Base-by-base conservation (phyloP, 2,113 vertebrate species). In the Trogon surrucura region DNA sequence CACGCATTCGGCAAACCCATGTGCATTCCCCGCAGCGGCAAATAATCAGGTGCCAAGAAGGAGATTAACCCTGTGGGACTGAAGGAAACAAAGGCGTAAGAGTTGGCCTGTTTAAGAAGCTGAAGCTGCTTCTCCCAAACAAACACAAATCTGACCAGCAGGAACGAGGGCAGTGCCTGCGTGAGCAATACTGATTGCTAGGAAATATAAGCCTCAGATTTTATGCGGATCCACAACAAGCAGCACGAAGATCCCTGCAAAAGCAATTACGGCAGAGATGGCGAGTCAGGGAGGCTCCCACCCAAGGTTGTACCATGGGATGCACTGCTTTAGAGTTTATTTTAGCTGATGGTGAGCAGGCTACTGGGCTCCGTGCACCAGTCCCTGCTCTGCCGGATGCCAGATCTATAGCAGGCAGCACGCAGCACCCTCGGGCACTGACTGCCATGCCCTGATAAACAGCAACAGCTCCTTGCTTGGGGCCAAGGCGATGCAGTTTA, bases 21-120 rank as follows among this genome's bases (percentile, higher is more conserved):
- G 47, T 56, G 85, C 36, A 74, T 51, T 70, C 85, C 83, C 95
- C 3, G 1, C 86, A 94, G 92, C 7, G 1, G 65, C 57, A 93
- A 94, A 96, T 87, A 92, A 96, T 91, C 95, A 93, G 91, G 96
- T 93, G 94, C 96, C 93, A 94, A 91, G 90, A 21, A 83, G 60
- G 74, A 94, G 95, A 96, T 96, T 95, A 96, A 94, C 92, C 83
- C 86, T 27, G 47, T 4, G 36, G 65, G 72, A 80, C 81, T 73
- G 80, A 79, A 87, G 73, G 70, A 85, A 95, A 95, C 92, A 96
- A 94, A 93, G 88, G 88, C 58, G 0, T 44, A 82, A 88, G 84
- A 88, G 64, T 72, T 5, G 4, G 66, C 66, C 65, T 65, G 80
- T 54, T 95, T 57, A 92, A 91, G 70, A 91, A 92, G 78, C 85